Evolutionary conservation across 2,113 vertebrate species (phyloP).

Genomic region (Callionymus lyra): DNA sequence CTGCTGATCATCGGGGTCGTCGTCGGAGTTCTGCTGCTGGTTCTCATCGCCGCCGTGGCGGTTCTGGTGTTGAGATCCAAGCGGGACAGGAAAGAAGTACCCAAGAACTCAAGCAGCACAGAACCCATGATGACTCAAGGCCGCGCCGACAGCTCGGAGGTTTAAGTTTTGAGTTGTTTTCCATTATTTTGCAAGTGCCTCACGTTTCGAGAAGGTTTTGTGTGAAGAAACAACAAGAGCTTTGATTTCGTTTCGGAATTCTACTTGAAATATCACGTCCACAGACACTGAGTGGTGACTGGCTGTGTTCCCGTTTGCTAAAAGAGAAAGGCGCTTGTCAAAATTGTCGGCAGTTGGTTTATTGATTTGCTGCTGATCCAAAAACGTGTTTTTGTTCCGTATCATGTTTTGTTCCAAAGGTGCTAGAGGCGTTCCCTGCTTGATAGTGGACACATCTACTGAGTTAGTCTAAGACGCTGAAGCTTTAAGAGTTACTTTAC

Average conservation of each 20-base stretch:
- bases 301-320: slow-evolving; percentile 23
- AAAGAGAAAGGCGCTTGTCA: slow-evolving; percentile 32
- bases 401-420: slow-evolving; percentile 39
- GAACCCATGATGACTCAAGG: slow-evolving; percentile 70
- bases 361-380: slow-evolving; percentile 36
- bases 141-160: slow-evolving; percentile 79
- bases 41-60: slow-evolving; percentile 59
- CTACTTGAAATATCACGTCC: slow-evolving; percentile 56
- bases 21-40: slow-evolving; percentile 63
- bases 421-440: slow-evolving; percentile 41
- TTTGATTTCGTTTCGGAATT: slow-evolving; percentile 45
- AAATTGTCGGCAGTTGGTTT: slow-evolving; percentile 18
- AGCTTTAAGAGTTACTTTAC: slow-evolving; percentile 9
- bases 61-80: slow-evolving; percentile 59
- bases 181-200: slow-evolving; percentile 61
- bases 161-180: slow-evolving; percentile 58
- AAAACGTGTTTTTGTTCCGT: slow-evolving; percentile 14
- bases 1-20: slow-evolving; percentile 64
- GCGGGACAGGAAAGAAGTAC: slow-evolving; percentile 38
- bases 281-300: slow-evolving; percentile 5
- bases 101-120: slow-evolving; percentile 55
- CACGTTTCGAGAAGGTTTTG: slow-evolving; percentile 46
- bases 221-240: slow-evolving; percentile 35
- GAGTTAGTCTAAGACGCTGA: slow-evolving; percentile 11
- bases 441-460: slow-evolving; percentile 15